Conservation (phyloP, 92 coral and sea anemone species). For the Galaxea fascicularis region DNA sequence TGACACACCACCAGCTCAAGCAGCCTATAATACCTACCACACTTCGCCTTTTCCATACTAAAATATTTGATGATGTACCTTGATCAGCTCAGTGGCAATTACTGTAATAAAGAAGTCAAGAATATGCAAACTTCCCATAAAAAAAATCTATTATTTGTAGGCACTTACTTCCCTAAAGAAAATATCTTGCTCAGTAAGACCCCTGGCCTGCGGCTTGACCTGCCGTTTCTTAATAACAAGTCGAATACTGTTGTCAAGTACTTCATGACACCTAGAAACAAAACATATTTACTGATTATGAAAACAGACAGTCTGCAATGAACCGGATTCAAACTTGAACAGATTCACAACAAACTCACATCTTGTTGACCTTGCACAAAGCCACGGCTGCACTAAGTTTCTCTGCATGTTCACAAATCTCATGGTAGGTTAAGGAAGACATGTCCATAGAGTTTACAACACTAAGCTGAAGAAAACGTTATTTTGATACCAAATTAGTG, state of each 20-base stretch:
- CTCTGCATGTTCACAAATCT: conserved; percentile 93
- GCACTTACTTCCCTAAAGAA: conserved; percentile 86
- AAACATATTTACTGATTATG: background rate
- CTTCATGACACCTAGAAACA: conserved; percentile 71
- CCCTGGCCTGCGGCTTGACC: conserved; percentile 66
- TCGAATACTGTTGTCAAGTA: conserved; percentile 76
- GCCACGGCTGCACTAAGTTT: conserved; percentile 91
- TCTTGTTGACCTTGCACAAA: conserved; percentile 77
- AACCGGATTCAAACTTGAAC: no score
- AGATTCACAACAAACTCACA: conserved; percentile 55
- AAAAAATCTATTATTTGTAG: background rate
- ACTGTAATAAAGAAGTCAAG: no score
- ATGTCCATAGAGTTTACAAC: conserved; percentile 64
- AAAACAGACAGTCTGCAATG: background rate
- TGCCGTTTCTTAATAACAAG: conserved; percentile 72
- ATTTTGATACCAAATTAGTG: background rate
- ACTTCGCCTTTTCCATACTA: no score
- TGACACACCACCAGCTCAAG: no score
- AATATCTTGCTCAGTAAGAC: conserved; percentile 88
- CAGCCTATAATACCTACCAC: no score
- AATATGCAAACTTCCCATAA: no score
- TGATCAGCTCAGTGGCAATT: no score
- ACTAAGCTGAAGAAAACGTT: conserved; percentile 68
- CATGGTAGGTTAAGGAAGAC: conserved; percentile 77
- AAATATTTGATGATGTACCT: no score